Evolutionary conservation across 2,888 invertebrate genomes (phyloP).

Genomic region (Dasypogon diadema): DNA sequence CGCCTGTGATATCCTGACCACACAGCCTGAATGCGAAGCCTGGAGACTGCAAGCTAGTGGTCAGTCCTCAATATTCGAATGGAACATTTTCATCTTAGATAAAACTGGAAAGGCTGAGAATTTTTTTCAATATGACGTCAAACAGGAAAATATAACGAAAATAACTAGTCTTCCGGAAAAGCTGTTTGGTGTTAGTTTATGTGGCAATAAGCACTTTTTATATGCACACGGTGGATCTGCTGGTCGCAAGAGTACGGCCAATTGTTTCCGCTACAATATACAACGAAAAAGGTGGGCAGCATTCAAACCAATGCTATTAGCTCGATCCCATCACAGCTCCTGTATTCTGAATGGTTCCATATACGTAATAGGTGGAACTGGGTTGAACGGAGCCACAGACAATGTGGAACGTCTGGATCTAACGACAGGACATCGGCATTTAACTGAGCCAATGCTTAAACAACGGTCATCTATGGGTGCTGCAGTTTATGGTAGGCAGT

Average conservation of each 20-base stretch:
- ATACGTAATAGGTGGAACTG: constrained; percentile 62
- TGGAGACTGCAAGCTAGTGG: constrained; percentile 60
- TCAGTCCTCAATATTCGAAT: constrained; percentile 55
- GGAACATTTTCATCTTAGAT: constrained; percentile 62
- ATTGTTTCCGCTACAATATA: constrained; percentile 61
- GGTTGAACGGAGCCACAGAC: constrained; percentile 58
- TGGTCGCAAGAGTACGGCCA: constrained; percentile 35
- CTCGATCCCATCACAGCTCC: constrained; percentile 62
- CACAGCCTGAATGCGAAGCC: constrained; percentile 57
- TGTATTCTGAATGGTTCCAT: constrained; percentile 60
- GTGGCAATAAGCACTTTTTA: constrained; percentile 60
- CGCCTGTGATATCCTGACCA: constrained; percentile 57
- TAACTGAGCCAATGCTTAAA: constrained; percentile 58
- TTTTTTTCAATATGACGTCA: constrained; percentile 59
- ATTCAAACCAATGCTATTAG: constrained; percentile 58
- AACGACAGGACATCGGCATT: constrained; percentile 55
- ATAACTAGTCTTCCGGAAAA: constrained; percentile 51
- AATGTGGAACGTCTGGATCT: constrained; percentile 61
- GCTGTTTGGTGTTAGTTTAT: constrained; percentile 61
- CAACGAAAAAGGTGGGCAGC: constrained; percentile 61
- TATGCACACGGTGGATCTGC: constrained; percentile 61
- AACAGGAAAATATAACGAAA: constrained; percentile 6
- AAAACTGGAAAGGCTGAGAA: constrained; percentile 62
- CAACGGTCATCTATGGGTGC: constrained; percentile 62
- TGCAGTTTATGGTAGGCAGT: constrained; percentile 58